phyloP scores from a whole-genome alignment of 2,113 vertebrate species.

The Erythrocercus mccallii region DNA sequence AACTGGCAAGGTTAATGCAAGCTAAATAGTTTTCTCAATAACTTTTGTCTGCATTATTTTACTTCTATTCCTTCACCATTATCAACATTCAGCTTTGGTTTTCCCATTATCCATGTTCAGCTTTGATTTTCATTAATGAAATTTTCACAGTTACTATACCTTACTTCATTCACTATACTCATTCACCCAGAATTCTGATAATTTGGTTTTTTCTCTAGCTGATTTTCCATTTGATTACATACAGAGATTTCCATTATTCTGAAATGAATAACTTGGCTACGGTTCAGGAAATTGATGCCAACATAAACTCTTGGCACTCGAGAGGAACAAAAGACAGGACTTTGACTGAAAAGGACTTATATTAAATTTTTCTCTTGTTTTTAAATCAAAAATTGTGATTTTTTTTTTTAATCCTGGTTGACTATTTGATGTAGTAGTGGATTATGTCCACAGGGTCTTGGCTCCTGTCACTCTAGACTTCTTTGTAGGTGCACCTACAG shows the following conservation, averaged over 20 bases:
- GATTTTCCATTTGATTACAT: constrained; percentile 14
- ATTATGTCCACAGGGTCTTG: background rate
- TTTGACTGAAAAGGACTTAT: background rate
- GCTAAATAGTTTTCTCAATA: background rate
- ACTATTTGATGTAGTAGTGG: background rate
- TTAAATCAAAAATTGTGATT: background rate
- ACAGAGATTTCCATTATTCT: background rate
- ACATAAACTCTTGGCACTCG: background rate
- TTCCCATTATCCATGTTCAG: background rate
- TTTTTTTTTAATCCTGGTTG: background rate
- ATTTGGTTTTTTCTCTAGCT: background rate
- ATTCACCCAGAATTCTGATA: background rate
- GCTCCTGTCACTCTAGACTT: background rate
- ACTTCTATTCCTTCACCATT: background rate
- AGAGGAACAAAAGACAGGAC: background rate
- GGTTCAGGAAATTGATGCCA: background rate
- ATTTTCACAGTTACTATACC: background rate
- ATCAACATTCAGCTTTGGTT: background rate
- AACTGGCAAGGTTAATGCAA: background rate
- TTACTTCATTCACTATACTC: background rate
- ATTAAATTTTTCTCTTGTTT: background rate
- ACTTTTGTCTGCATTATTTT: background rate
- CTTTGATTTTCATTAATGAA: background rate
- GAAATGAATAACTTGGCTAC: background rate
- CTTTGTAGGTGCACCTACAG: background rate